Evolutionary conservation across 37 sponge, comb jelly and placozoan genomes (phyloP), one percentile per base, ranked within the genome.

Genomic region (Aplysina aerophoba): DNA sequence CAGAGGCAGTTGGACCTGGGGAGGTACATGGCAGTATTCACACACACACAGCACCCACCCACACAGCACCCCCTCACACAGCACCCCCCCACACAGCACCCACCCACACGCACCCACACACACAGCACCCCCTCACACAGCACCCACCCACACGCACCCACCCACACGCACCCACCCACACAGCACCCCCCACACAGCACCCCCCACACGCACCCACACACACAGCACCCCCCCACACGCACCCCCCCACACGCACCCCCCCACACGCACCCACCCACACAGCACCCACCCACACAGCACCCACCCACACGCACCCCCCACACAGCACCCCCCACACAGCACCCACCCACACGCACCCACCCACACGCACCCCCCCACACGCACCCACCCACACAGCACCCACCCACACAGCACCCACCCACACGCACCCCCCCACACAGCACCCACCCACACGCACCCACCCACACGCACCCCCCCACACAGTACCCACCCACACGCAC

Each of bases 1-100:
- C 94, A 90, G 72, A 96, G 35, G 39, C 85, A 81, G 64, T 84
- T 38, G 2, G 94, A 91, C 69, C 92, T 92, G 59, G 15, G 39
- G 62, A 28, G 20, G 72, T 33, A 1, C 31, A 57, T 8, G 39
- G 63, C 64, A 4, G 22, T 50, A 8, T 36, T 15, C 75, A 79
- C 24, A 20, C 21, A 16, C 79, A 77, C 41, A 34, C 54, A 20
- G 37, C 30, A 17, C 41, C 19, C 41, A 0, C 0, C 15, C 38
- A 73, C 6, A 31, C 8, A 31, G 4, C 11, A 73, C 75, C 41
- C 79, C 53, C 40, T 0, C 79, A 77, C 79, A 35, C 15, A n/a
- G 16, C 19, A 15, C 79, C 20, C 21, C 15, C 39, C 72, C 35
- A 85, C 36, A 0, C 27, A 13, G 56, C 24, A 79, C 0, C 69